Evolutionary conservation across 2,113 vertebrate species (phyloP), one percentile per base, ranked within the genome.

Genomic region (Labeo rohita): DNA sequence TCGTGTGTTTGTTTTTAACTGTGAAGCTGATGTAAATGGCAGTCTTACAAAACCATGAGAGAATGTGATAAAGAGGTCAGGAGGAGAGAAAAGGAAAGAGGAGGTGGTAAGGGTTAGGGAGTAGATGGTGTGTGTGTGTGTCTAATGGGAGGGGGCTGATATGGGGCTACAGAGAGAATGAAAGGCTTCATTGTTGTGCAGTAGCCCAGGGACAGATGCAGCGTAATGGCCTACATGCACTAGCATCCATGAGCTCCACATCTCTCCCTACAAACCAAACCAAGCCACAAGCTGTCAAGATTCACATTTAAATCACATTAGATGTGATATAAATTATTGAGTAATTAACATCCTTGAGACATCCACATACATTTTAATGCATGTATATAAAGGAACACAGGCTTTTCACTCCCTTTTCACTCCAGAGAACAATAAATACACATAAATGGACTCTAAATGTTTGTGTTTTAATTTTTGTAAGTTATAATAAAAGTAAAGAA

Each of bases 131-230:
- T 80, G 43, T 65, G 16, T 39, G 49, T 61, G 18, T 61, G 18
- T 61, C 16, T n/a, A 15, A n/a, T 39, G 66, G 65, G 49, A 68
- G 50, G 80, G 47, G 63, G 65, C 28, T 59, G 81, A 83, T 56
- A 83, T 73, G 49, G 81, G 81, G 7, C 66, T 83, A 59, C 21
- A 21, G 59, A 77, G 68, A 88, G 73, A 47, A 86, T 84, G 80
- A 89, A 89, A 84, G 81, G 39, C 56, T 73, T 76, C 88, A 86
- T 89, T 89, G 85, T 89, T 84, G 76, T 80, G 76, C 13, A 1
- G n/a, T 80, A 70, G 85, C 36, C 76, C 23, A 80, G 34, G 76
- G 45, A 86, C 81, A 80, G 76, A 86, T 84, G 81, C 68, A 80
- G 36, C 63, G 47, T 68, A 78, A 72, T 86, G 87, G 80, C 68